Conservation (phyloP, 2,113 vertebrate genomes). For the Rhinogobius similis region DNA sequence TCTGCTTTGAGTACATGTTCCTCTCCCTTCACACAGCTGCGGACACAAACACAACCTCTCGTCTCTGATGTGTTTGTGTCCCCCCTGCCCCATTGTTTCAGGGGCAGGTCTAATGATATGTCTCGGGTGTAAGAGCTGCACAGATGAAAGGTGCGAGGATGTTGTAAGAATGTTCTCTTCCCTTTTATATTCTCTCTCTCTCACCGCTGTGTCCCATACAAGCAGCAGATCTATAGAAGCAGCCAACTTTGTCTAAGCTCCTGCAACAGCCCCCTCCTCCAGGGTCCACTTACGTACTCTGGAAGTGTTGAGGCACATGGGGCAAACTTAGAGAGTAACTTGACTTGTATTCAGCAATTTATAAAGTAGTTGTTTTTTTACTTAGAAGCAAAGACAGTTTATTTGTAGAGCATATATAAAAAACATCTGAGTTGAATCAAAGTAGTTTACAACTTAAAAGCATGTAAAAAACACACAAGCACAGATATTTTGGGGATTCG, state of each 20-base stretch:
- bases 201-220: background rate
- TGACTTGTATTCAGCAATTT: too few species aligned
- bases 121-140: conserved; percentile 14
- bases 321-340: too few species aligned
- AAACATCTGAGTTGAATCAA: background rate
- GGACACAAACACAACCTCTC: background rate
- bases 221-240: conserved; percentile 39
- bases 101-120: conserved; percentile 37
- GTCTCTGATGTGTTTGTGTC: background rate
- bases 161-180: conserved; percentile 47
- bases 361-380: too few species aligned
- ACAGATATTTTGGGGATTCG: too few species aligned
- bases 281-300: conserved; percentile 25
- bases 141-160: conserved; percentile 53
- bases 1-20: background rate
- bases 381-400: too few species aligned
- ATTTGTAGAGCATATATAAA: too few species aligned
- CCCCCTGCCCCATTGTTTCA: conserved; percentile 37
- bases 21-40: background rate
- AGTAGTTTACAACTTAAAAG: background rate
- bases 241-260: conserved; percentile 64
- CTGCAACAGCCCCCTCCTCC: conserved; percentile 38
- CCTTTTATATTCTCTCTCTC: conserved; percentile 12
- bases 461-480: too few species aligned
- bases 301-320: background rate